phyloP scores from a whole-genome alignment of 2,888 invertebrate genomes.

The Anorthoa munda region DNA sequence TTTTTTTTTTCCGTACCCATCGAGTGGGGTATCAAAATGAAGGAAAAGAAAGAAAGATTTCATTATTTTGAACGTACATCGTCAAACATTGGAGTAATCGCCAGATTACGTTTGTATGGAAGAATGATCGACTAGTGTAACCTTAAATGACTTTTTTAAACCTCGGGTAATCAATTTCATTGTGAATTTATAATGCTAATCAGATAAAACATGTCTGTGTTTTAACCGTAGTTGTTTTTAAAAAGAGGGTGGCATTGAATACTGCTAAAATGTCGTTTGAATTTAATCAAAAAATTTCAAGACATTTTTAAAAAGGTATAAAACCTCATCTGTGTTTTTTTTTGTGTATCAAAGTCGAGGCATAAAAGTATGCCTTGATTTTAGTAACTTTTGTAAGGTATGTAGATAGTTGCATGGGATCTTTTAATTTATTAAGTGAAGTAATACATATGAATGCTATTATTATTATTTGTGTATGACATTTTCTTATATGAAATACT shows the following conservation, averaged over 20 bases:
- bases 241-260: background rate
- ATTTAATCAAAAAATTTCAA: background rate
- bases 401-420: constrained; percentile 52
- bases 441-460: constrained; percentile 22
- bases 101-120: no score
- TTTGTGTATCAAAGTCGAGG: constrained; percentile 20
- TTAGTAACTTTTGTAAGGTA: constrained; percentile 17
- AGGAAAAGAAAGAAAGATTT: no score
- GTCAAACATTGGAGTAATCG: no score
- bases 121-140: no score
- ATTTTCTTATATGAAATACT: background rate
- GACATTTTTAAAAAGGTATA: constrained; percentile 3
- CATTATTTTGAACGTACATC: no score
- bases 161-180: no score
- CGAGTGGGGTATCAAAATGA: no score
- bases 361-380: constrained; percentile 34
- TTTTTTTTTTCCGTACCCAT: no score
- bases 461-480: constrained; percentile 30
- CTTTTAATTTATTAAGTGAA: constrained; percentile 6
- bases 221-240: background rate
- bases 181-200: background rate
- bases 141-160: background rate
- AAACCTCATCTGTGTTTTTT: background rate
- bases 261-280: background rate
- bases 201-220: background rate